Evolutionary conservation across 1,140 invertebrate species (phyloP), one percentile per base, ranked within the genome.

Genomic region (Sitodiplosis mosellana): DNA sequence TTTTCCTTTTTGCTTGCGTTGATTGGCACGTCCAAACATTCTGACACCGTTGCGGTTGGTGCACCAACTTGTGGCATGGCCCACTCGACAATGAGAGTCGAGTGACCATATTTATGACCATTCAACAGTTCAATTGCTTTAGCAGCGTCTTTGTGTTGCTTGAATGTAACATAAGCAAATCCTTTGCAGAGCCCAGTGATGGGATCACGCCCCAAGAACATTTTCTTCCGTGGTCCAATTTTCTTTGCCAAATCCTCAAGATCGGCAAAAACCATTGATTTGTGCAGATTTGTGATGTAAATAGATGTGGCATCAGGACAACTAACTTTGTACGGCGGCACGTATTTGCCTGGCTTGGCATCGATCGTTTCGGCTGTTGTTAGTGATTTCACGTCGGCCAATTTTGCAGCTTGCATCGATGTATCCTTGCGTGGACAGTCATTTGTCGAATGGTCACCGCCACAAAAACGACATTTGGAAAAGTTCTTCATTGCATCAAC

Each of bases 81-180:
- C 95, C 95, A 99, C 71, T 99, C 95, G 17, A 97, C 96, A 67
- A 81, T 93, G 11, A 99, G 69, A 63, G 99, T 99, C 47, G 99
- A 75, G 74, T 99, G 93, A 70, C 97, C 93, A 65, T 98, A 98
- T 50, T 94, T 93, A 68, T 89, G 85, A 3, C 93, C 94, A 65
- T 97, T 87, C 5, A 99, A 76, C 40, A 74, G 74, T 49, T 78
- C 67, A 55, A 99, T 96, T 49, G 95, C 95, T 57, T 81, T 78
- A 15, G 87, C 83, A 34, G 95, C 94, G 69, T 95, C 89, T 56
- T 80, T 77, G 54, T 80, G 74, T 49, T 80, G 79, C 61, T 87
- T 87, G 65, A 91, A 98, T 59, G 94, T 94, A 42, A 98, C 86
- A 60, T 97, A 99, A 27, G 93, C 93, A 71, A 97, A 98, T 42